Percentiles rank a stretch among this genome's conserved stretches.
Evolutionary conservation across 2,113 vertebrate species (phyloP).

Genomic region (Triplophysa tibetana): DNA sequence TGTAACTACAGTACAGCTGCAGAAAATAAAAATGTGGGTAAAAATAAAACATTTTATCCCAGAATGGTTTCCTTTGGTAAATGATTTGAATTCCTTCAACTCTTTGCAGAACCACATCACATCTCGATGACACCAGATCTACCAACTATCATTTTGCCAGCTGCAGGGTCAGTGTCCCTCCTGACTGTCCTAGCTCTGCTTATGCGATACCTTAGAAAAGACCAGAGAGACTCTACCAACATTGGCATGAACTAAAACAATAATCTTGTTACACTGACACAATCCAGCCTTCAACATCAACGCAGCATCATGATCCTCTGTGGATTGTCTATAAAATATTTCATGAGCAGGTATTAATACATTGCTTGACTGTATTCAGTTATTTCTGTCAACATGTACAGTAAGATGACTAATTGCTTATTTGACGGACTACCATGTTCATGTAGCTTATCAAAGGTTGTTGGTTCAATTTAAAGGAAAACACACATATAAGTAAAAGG

Average conservation of each 20-base stretch:
- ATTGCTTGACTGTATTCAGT: neutral
- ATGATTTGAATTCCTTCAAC: neutral
- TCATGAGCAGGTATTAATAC: neutral
- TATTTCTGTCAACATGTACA: neutral
- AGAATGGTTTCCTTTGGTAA: neutral
- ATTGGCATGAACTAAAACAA: neutral
- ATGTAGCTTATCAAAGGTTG: no score
- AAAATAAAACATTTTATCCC: no score
- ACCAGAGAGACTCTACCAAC: neutral
- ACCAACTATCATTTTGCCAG: neutral
- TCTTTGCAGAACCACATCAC: neutral
- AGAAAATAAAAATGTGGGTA: no score
- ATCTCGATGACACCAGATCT: neutral
- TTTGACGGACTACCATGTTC: no score
- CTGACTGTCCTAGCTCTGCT: constrained; percentile 19
- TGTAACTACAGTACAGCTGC: no score
- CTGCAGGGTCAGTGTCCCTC: constrained; percentile 11
- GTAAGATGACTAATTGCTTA: no score
- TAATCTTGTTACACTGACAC: neutral
- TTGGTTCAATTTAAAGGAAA: no score
- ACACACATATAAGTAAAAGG: no score
- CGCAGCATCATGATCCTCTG: no score
- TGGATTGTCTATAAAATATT: neutral
- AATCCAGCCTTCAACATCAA: neutral
- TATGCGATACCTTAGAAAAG: constrained; percentile 1